Evolutionary conservation across 2,113 vertebrate species (phyloP).

Genomic region (Melanostigma gelatinosum): DNA sequence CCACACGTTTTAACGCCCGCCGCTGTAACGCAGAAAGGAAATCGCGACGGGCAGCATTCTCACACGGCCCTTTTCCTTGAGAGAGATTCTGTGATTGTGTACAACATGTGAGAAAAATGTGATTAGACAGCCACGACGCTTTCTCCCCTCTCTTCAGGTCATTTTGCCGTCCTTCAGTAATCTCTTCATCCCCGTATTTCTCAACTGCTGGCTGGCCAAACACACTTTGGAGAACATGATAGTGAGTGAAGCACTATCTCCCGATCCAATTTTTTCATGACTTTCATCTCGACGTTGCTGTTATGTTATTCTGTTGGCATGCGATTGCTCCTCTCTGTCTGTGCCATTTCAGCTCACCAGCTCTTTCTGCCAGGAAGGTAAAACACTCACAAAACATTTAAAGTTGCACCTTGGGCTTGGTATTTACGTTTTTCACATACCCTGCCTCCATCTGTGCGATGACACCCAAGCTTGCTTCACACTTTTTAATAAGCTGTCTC

Average conservation of each 20-base stretch:
- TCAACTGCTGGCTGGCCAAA: slow-evolving; percentile 90
- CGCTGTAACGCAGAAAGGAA: not conserved
- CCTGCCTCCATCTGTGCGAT: slow-evolving; percentile 9
- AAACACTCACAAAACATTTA: slow-evolving; percentile 32
- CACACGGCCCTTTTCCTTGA: not conserved
- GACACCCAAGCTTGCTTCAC: slow-evolving; percentile 5
- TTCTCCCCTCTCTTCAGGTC: slow-evolving; percentile 76
- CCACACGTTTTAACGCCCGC: slow-evolving; percentile 6
- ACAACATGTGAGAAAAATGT: not conserved
- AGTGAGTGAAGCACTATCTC: slow-evolving; percentile 73
- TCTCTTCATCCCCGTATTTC: slow-evolving; percentile 88
- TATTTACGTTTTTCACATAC: not conserved
- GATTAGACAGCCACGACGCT: not conserved
- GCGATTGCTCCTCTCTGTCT: slow-evolving; percentile 31
- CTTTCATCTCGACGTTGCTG: slow-evolving; percentile 25
- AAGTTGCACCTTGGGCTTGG: not conserved
- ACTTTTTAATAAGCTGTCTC: slow-evolving; percentile 5
- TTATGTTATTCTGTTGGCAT: slow-evolving; percentile 43
- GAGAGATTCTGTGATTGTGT: slow-evolving; percentile 6
- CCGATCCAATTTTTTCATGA: slow-evolving; percentile 14
- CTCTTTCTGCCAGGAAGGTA: slow-evolving; percentile 37
- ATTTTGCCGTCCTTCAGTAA: slow-evolving; percentile 84
- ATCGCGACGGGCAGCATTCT: not conserved
- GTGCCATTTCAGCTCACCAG: slow-evolving; percentile 34
- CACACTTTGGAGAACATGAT: slow-evolving; percentile 90